Evolutionary conservation across 2,888 invertebrate genomes (phyloP).

Genomic region (Ptilodon capucinus): DNA sequence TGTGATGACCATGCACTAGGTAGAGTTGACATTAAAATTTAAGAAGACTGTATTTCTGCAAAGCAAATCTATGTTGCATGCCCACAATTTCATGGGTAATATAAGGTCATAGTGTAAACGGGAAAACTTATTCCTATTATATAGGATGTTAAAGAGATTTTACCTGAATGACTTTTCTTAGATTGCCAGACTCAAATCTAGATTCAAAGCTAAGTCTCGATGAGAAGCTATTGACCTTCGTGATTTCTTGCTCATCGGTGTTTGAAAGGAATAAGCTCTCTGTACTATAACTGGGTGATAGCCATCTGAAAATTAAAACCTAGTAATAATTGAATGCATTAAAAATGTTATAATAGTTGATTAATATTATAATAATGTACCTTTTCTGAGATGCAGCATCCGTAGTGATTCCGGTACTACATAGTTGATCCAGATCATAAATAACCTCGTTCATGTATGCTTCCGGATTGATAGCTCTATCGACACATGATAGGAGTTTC

Average conservation of each 20-base stretch:
- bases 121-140: too few species aligned
- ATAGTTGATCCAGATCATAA: constrained; percentile 85
- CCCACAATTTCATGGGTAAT: too few species aligned
- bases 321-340: not conserved
- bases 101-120: too few species aligned
- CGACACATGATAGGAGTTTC: constrained; percentile 85
- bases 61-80: too few species aligned
- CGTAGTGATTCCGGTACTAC: constrained; percentile 23
- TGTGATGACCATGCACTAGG: too few species aligned
- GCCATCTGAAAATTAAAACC: not conserved
- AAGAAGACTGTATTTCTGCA: too few species aligned
- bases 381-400: constrained; percentile 56
- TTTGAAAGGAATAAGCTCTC: constrained; percentile 66
- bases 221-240: constrained; percentile 60
- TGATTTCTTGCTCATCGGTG: constrained; percentile 76
- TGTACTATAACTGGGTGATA: constrained; percentile 49
- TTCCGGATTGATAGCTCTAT: constrained; percentile 85
- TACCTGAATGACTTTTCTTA: constrained; percentile 91
- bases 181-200: constrained; percentile 93
- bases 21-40: too few species aligned
- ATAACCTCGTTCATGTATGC: constrained; percentile 84
- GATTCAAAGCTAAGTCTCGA: constrained; percentile 88
- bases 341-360: not conserved
- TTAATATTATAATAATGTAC: constrained; percentile 25
- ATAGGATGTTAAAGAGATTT: too few species aligned